Evolutionary conservation across 2,888 invertebrate species (phyloP), one percentile per base, ranked within the genome.

Genomic region (Rhopalosiphum nymphaeae): DNA sequence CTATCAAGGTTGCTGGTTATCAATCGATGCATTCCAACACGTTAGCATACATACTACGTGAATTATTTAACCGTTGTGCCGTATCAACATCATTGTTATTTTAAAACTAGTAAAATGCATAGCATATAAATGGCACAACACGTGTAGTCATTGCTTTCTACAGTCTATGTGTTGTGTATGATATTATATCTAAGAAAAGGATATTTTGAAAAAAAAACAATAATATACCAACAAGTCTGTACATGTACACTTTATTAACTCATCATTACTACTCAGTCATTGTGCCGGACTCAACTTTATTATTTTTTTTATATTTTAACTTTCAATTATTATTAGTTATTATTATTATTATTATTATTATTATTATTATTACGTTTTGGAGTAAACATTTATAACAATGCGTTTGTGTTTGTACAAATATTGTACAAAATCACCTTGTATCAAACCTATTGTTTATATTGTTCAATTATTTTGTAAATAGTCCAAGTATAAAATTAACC

Each of bases 381-480:
- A 94, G 86, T 86, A 67, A 85, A 57, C 57, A 26, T 57, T 94
- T 90, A 90, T 90, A 93, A 93, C 85, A 57, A 93, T 93, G 11
- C 26, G 29, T 92, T 92, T 92, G 57, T 86, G 84, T 93, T 90
- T 94, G 85, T 93, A 93, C 85, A 89, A 85, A 53, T 78, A 21
- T 78, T 92, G 92, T 92, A 87, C 61, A 67, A 88, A 94, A 49
- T 94, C 90, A 94, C 67, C 42, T 86, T 86, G 86, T 90, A 94
- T 25, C 90, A 91, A 94, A 94, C 94, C 61, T 91, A 91, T 94
- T 94, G 94, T 94, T 94, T 86, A 94, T 86, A 91, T 94, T 94
- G 91, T 94, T 94, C 94, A 94, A 91, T 89, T 94, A 91, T 94
- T 94, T 94, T 94, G 94, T 94, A 94, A 94, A 94, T 94, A 92